These are phyloP conservation scores for Drosophila jambulina DNA, from an alignment of 1,140 invertebrate species.

Conservation along the genomic window DNA sequence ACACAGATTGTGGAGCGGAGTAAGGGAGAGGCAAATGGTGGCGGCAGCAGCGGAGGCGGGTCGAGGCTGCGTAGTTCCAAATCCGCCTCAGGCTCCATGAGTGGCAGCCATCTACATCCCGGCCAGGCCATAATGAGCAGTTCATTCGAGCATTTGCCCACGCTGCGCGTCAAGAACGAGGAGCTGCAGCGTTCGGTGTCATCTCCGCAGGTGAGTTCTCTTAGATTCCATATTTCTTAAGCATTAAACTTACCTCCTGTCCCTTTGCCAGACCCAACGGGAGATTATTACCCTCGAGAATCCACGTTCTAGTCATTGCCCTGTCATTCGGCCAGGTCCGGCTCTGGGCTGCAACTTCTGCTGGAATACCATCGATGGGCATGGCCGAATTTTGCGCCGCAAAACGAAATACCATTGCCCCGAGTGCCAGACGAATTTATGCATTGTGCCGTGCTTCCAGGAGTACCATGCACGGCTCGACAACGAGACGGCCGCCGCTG, in stretches of 20 bases:
- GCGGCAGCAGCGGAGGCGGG: conserved; percentile 10
- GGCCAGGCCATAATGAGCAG: conserved; percentile 61
- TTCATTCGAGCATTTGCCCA: conserved; percentile 84
- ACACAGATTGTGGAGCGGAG: conserved; percentile 45
- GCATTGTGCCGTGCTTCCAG: conserved; percentile 94
- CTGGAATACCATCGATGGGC: conserved; percentile 94
- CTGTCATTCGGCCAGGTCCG: conserved; percentile 91
- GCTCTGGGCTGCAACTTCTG: conserved; percentile 94
- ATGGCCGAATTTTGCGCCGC: conserved; percentile 91
- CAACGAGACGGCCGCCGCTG: conserved; percentile 67
- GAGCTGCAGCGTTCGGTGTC: conserved; percentile 87
- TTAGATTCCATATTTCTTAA: not conserved
- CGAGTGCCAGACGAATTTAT: conserved; percentile 94
- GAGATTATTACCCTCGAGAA: conserved; percentile 84
- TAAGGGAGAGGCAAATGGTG: conserved; percentile 42
- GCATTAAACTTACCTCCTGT: not conserved
- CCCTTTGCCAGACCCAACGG: conserved; percentile 67
- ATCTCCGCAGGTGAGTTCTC: conserved; percentile 85
- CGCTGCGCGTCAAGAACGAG: conserved; percentile 86
- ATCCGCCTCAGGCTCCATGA: conserved; percentile 57
- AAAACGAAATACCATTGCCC: conserved; percentile 96
- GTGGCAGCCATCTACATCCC: conserved; percentile 65
- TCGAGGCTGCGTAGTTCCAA: conserved; percentile 74
- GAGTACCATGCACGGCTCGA: conserved; percentile 89
- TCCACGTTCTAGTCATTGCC: conserved; percentile 89